phyloP scores from a whole-genome alignment of 2,888 invertebrate genomes.

The Elmis aenea region DNA sequence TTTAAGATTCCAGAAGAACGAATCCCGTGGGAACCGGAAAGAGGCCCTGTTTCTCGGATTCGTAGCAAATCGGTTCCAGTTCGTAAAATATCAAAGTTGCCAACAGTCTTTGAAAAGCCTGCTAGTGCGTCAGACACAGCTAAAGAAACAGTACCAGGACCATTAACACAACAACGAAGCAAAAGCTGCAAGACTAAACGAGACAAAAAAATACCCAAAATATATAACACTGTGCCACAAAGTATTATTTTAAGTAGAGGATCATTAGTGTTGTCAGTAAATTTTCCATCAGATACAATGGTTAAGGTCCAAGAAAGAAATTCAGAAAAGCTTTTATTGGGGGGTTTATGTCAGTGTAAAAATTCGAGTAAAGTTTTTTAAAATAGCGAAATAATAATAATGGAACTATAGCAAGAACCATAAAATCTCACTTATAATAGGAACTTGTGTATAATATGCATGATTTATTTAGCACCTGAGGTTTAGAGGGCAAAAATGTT shows the following conservation, averaged over 20 bases:
- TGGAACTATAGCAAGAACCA: no score
- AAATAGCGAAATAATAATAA: no score
- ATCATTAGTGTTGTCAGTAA: constrained; percentile 39
- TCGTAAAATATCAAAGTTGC: constrained; percentile 18
- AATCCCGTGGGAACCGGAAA: constrained; percentile 44
- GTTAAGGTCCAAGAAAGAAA: constrained; percentile 37
- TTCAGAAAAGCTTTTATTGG: constrained; percentile 32
- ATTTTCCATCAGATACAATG: constrained; percentile 42
- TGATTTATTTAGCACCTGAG: no score
- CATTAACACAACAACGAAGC: constrained; percentile 4
- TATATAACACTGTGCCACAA: constrained; percentile 26
- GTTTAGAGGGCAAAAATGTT: no score
- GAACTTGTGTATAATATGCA: no score
- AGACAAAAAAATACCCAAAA: constrained; percentile 3
- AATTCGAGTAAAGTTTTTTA: no score
- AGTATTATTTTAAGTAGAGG: constrained; percentile 40
- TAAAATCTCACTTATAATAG: no score
- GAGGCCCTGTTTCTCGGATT: constrained; percentile 27
- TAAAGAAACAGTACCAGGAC: constrained; percentile 4
- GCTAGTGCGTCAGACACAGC: constrained; percentile 1
- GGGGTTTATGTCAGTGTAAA: constrained; percentile 16
- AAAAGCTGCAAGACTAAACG: constrained; percentile 11
- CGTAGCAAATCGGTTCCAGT: constrained; percentile 36
- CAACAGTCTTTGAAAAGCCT: constrained; percentile 8
- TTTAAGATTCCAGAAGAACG: constrained; percentile 42